Percentiles rank a stretch among this genome's conserved stretches.
Conservation (phyloP, 2,888 invertebrate species). For the Frankliniella fusca region DNA sequence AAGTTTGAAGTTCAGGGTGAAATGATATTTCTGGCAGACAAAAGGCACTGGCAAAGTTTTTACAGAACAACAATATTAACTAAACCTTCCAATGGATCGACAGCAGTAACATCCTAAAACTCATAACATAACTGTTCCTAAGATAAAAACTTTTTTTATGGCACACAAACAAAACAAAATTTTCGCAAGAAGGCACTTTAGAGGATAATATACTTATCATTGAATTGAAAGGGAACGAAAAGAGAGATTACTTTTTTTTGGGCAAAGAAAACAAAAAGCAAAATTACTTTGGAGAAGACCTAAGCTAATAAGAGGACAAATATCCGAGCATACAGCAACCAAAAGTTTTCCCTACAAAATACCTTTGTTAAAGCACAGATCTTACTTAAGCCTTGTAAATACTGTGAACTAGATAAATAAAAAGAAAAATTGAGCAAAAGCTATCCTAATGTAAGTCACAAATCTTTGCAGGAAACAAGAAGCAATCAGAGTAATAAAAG, state of each 20-base stretch:
- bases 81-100: background rate
- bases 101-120: background rate
- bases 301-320: too few species aligned
- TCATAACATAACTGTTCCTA: background rate
- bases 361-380: background rate
- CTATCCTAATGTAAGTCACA: too few species aligned
- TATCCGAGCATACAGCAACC: background rate
- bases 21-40: conserved; percentile 19
- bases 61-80: background rate
- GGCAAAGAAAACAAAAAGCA: too few species aligned
- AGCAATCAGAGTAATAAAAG: background rate
- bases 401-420: background rate
- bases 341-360: background rate
- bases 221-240: background rate
- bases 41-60: conserved; percentile 12
- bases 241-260: background rate
- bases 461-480: too few species aligned
- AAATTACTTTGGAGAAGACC: too few species aligned
- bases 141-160: background rate
- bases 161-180: background rate
- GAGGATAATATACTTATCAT: background rate
- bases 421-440: background rate
- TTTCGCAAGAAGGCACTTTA: conserved; percentile 6
- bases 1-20: background rate
- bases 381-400: conserved; percentile 2